These are phyloP conservation scores for Volucella bombylans DNA, from an alignment of 2,888 invertebrate genomes.

Conservation along the genomic window DNA sequence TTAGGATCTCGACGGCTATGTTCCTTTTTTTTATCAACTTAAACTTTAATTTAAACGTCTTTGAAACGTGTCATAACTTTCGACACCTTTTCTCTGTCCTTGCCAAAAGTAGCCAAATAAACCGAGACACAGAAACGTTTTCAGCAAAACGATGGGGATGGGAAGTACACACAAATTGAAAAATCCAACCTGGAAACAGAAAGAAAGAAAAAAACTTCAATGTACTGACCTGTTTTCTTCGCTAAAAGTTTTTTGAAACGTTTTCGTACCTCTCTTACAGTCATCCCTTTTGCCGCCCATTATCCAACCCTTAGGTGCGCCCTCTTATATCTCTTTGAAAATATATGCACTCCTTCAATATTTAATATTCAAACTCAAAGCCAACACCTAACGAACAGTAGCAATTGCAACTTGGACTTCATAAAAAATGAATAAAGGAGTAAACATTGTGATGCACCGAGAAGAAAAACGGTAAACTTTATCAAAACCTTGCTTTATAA, in stretches of 20 bases:
- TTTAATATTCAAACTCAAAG: constrained; percentile 74
- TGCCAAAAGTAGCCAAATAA: constrained; percentile 47
- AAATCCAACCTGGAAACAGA: constrained; percentile 57
- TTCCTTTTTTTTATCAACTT: not conserved
- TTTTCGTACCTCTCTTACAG: constrained; percentile 46
- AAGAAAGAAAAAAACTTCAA: constrained; percentile 45
- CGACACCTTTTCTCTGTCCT: constrained; percentile 28
- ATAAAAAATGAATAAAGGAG: constrained; percentile 72
- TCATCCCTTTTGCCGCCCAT: constrained; percentile 1
- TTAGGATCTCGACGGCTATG: not conserved
- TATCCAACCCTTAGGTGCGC: not conserved
- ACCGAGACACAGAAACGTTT: constrained; percentile 34
- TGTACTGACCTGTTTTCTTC: constrained; percentile 64
- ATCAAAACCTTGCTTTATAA: constrained; percentile 68
- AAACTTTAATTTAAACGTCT: constrained; percentile 25
- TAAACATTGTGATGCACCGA: constrained; percentile 69
- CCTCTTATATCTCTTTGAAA: not conserved
- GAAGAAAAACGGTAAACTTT: constrained; percentile 69
- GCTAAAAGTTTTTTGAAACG: constrained; percentile 43
- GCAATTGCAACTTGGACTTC: constrained; percentile 73
- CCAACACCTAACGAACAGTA: constrained; percentile 72
- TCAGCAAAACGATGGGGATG: not conserved
- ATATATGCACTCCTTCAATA: constrained; percentile 62
- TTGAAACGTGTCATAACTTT: constrained; percentile 43
- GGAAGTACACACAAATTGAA: constrained; percentile 56